Percentiles rank a stretch among this genome's conserved stretches.
Conservation (phyloP, 2,797 vertebrate genomes). For the Phoxinus dragarum region DNA sequence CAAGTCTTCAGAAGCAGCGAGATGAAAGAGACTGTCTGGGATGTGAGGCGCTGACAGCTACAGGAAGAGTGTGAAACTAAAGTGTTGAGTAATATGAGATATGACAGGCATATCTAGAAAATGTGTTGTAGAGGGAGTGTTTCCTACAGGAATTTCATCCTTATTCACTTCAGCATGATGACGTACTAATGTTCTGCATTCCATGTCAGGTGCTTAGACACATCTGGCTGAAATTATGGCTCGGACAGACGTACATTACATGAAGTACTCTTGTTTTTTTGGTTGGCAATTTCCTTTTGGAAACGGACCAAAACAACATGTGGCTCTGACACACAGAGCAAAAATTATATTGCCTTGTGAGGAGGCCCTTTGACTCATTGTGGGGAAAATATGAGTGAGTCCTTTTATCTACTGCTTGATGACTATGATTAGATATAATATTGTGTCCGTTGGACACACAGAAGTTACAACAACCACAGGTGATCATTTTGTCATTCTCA, state of each 20-base stretch:
- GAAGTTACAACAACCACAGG: not conserved
- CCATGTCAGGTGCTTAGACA: slow-evolving; percentile 9
- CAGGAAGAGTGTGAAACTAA: slow-evolving; percentile 4
- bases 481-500: not conserved
- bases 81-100: slow-evolving; percentile 10
- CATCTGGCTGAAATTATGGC: not conserved
- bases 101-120: slow-evolving; percentile 11
- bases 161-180: slow-evolving; percentile 19
- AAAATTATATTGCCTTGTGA: not conserved
- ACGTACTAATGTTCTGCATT: not conserved
- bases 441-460: not conserved
- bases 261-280: not conserved
- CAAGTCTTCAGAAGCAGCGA: slow-evolving; percentile 7
- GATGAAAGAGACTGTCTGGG: slow-evolving; percentile 22
- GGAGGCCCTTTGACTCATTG: slow-evolving; percentile 22
- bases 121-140: not conserved
- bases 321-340: slow-evolving; percentile 13
- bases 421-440: slow-evolving; percentile 1
- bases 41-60: slow-evolving; percentile 23
- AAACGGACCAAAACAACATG: not conserved
- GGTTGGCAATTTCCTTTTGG: slow-evolving; percentile 15
- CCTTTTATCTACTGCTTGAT: not conserved
- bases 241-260: not conserved
- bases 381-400: not conserved
- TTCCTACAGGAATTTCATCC: not conserved